A percentile compares a stretch with the other conserved stretches of the same genome.
Conservation (phyloP, 2,797 vertebrate species). For the Pseudomugil tenellus region DNA sequence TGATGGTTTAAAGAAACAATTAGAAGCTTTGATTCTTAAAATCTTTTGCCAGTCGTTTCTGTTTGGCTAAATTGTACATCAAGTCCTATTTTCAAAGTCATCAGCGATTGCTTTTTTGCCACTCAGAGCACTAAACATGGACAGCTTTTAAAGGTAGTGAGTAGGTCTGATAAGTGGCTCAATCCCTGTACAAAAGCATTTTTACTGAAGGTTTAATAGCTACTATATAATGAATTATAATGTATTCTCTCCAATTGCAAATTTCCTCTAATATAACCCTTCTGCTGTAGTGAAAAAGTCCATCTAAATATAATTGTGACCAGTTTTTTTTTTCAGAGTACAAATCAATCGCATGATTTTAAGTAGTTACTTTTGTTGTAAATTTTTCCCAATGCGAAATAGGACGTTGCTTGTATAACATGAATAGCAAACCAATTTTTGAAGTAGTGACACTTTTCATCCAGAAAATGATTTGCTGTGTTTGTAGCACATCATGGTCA, state of each 20-base stretch:
- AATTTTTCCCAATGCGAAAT: slow-evolving; percentile 71
- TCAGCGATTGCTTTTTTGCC: slow-evolving; percentile 81
- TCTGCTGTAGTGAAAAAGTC: slow-evolving; percentile 71
- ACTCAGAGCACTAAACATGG: slow-evolving; percentile 82
- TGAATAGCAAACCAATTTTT: slow-evolving; percentile 69
- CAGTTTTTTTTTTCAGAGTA: slow-evolving; percentile 82
- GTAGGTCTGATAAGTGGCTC: slow-evolving; percentile 86
- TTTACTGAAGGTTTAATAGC: slow-evolving; percentile 87
- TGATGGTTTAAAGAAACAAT: slow-evolving; percentile 75
- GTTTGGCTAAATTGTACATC: slow-evolving; percentile 83
- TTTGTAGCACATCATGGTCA: slow-evolving; percentile 72
- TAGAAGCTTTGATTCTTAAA: slow-evolving; percentile 69
- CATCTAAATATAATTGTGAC: slow-evolving; percentile 83
- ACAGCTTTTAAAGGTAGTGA: slow-evolving; percentile 86
- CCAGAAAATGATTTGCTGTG: slow-evolving; percentile 55
- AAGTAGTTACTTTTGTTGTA: slow-evolving; percentile 75
- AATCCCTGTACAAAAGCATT: slow-evolving; percentile 84
- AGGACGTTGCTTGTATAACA: slow-evolving; percentile 62
- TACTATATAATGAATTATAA: slow-evolving; percentile 88
- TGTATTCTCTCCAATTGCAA: slow-evolving; percentile 86
- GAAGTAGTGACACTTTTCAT: slow-evolving; percentile 61
- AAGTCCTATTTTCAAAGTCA: slow-evolving; percentile 84
- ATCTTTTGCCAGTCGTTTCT: slow-evolving; percentile 74
- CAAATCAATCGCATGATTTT: slow-evolving; percentile 85
- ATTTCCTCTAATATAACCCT: slow-evolving; percentile 81